A percentile compares a stretch with the other conserved stretches of the same genome.
Conservation (phyloP, 2,888 invertebrate species). For the Spisula solida region DNA sequence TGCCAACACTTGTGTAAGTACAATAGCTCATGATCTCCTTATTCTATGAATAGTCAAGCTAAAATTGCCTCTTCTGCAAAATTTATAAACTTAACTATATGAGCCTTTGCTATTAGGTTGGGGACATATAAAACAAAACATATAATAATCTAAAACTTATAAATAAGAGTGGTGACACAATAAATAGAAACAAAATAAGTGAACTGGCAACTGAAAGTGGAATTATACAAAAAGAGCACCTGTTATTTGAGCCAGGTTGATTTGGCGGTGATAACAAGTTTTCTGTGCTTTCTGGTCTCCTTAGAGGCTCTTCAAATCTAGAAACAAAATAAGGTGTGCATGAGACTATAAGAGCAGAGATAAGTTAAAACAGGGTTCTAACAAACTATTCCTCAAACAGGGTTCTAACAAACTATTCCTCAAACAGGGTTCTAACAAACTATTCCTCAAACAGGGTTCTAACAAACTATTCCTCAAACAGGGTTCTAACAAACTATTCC, state of each 20-base stretch:
- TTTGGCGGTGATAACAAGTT: conserved; percentile 81
- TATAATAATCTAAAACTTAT: background rate
- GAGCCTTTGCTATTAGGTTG: no score
- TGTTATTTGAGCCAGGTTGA: conserved; percentile 84
- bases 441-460: no score
- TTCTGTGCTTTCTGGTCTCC: conserved; percentile 81
- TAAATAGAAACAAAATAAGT: background rate
- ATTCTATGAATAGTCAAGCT: no score
- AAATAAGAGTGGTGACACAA: background rate
- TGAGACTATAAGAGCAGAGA: background rate
- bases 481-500: no score
- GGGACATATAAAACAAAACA: background rate
- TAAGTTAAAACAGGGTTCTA: background rate
- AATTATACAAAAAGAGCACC: conserved; percentile 70
- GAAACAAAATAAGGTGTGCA: conserved; percentile 33
- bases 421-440: no score
- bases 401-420: no score
- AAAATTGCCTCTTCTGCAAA: no score
- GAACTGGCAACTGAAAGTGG: background rate
- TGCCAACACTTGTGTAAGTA: no score
- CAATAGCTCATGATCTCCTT: no score
- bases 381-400: no score
- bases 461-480: no score
- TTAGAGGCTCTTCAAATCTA: conserved; percentile 63
- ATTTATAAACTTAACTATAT: no score